Percentiles rank a stretch among this genome's conserved stretches.
These are phyloP conservation scores for Cardinalis cardinalis DNA, from an alignment of 2,113 vertebrate species.

Conservation along the genomic window DNA sequence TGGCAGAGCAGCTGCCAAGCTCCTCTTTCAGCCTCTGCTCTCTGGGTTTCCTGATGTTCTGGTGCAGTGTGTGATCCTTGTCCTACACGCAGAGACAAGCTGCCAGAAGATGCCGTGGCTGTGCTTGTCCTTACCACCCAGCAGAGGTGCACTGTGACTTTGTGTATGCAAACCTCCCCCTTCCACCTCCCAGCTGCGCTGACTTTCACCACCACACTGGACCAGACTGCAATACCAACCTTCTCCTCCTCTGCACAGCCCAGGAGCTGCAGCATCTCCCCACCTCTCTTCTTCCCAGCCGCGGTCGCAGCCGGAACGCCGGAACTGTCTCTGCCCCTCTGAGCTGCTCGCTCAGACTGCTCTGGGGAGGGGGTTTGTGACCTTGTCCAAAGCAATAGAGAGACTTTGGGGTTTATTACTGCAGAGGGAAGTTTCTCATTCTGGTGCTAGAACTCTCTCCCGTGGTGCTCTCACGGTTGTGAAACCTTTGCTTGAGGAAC, in stretches of 20 bases:
- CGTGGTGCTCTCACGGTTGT: conserved; percentile 23
- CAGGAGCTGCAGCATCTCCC: conserved; percentile 3
- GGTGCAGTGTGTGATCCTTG: neutral
- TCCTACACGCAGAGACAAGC: conserved; percentile 2
- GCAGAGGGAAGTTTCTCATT: conserved; percentile 25
- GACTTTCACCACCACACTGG: neutral
- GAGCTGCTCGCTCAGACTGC: neutral
- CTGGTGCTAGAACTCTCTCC: conserved; percentile 63
- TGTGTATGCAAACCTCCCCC: neutral
- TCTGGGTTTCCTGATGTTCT: neutral
- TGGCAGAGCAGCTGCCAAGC: neutral
- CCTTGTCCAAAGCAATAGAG: conserved; percentile 21
- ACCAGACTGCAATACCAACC: neutral
- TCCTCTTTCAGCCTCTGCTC: neutral
- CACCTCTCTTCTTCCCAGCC: neutral
- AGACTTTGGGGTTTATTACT: conserved; percentile 10
- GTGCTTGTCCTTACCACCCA: neutral
- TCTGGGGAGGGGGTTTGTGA: neutral
- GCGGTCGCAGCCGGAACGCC: neutral
- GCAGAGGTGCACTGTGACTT: conserved; percentile 54
- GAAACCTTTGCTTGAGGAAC: conserved; percentile 16
- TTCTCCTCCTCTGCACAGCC: neutral
- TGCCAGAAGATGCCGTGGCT: neutral
- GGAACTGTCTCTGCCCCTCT: neutral
- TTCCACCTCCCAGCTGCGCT: neutral